Evolutionary conservation across 2,797 vertebrate genomes (phyloP), one percentile per base, ranked within the genome.

Genomic region (Danio kyathit): DNA sequence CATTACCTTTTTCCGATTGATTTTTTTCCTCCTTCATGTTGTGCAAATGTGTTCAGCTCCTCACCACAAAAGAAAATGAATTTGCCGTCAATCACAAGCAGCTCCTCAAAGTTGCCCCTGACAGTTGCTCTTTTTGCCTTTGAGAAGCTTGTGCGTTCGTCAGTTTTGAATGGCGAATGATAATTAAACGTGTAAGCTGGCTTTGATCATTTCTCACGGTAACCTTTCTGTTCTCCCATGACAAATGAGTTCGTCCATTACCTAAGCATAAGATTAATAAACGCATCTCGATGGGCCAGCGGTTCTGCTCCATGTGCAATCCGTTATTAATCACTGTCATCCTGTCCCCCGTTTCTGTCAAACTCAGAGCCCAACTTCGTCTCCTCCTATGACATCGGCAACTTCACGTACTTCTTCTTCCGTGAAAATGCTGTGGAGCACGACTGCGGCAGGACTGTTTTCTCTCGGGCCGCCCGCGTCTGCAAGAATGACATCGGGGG

Each of bases 381-480:
- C 76, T 98, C 97, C 1, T 98, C 98, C 38, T 99, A 98, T 0
- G 97, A 98, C 83, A 98, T 98, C 3, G 96, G 95, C 60, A 98
- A 97, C 84, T 99, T 99, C 87, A 97, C 96, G 57, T 99, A 98
- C 89, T 99, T 99, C 91, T 98, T 99, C 88, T 99, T 99, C 90
- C 96, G 97, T 44, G 98, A 99, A 88, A 98, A 98, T 0, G 97
- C 98, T 0, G 96, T 98, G 87, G 98, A 99, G 86, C 97, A 99
- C 0, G 98, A 99, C 85, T 99, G 98, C 19, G 97, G 98, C 16
- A 95, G 97, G 75, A 97, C 96, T 0, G 96, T 99, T 73, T 98
- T 98, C 89, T 99, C 98, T 41, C 94, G 98, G 1, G 96, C 95
- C 0, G 97, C 96, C 0, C 95, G 97, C 0, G 96, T 99, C 12